Conservation (phyloP, 1,140 invertebrate genomes). For the Tribolium castaneum region DNA sequence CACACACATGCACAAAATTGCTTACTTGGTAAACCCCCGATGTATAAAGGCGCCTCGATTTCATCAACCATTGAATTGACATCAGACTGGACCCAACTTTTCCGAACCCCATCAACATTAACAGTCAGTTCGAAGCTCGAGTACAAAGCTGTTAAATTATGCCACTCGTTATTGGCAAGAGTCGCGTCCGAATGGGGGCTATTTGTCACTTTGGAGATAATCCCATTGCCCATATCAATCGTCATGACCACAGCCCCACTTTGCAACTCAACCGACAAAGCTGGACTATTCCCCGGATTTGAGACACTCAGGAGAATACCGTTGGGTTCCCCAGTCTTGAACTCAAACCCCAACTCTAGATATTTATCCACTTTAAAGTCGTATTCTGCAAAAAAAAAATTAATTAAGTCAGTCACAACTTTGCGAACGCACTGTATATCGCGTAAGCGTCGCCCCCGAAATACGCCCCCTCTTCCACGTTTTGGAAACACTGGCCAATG, state of each 20-base stretch:
- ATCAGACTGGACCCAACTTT: conserved; percentile 58
- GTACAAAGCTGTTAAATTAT: conserved; percentile 80
- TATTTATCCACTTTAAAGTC: conserved; percentile 76
- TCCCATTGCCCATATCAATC: conserved; percentile 74
- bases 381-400: conserved; percentile 68
- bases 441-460: conserved; percentile 87
- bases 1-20: conserved; percentile 13
- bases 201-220: conserved; percentile 71
- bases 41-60: conserved; percentile 77
- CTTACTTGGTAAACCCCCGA: conserved; percentile 87
- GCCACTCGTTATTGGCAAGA: conserved; percentile 90
- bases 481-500: conserved; percentile 88
- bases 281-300: conserved; percentile 71
- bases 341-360: conserved; percentile 83
- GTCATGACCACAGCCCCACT: conserved; percentile 82
- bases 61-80: conserved; percentile 62
- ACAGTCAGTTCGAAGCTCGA: conserved; percentile 77
- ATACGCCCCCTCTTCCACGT: conserved; percentile 86
- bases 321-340: conserved; percentile 83
- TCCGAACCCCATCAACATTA: conserved; percentile 75
- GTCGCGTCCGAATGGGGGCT: conserved; percentile 72
- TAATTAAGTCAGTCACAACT: neutral
- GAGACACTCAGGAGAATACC: conserved; percentile 83
- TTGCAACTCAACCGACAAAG: conserved; percentile 80
- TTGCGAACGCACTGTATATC: conserved; percentile 76